Conservation (phyloP, 2,113 vertebrate species). For the Rhadina sibilatrix region DNA sequence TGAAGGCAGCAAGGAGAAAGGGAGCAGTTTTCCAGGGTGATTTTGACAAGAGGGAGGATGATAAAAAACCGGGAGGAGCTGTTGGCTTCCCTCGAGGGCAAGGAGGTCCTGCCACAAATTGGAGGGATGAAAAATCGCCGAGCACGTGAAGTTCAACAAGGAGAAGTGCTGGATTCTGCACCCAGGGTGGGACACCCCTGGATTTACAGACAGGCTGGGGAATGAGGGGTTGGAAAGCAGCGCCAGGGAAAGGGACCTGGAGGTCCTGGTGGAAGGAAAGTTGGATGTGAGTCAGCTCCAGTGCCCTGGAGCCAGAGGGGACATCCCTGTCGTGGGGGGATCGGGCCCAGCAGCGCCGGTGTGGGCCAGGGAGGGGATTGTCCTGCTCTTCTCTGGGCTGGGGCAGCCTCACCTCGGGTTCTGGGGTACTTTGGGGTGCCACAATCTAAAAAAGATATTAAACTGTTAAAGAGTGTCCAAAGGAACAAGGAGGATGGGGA, state of each 20-base stretch:
- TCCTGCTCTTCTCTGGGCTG: background rate
- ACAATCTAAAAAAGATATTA: background rate
- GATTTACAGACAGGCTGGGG: background rate
- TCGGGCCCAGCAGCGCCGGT: fast-evolving
- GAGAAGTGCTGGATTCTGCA: background rate
- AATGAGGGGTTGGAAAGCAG: background rate
- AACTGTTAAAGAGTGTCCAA: background rate
- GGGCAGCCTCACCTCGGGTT: fast-evolving
- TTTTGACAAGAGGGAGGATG: background rate
- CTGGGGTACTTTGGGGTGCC: background rate
- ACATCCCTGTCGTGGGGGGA: background rate
- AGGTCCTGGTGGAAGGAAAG: background rate
- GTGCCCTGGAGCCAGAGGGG: background rate
- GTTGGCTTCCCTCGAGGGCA: background rate
- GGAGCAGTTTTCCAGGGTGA: background rate
- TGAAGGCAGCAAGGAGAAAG: background rate
- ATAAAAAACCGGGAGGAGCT: background rate
- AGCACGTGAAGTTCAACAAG: fast-evolving
- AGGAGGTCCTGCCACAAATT: background rate
- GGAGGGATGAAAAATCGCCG: fast-evolving
- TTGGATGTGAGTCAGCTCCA: background rate
- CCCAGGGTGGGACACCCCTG: fast-evolving
- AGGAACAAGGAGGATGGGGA: background rate
- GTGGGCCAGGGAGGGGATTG: background rate
- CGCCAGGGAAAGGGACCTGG: too few relatives aligned